Evolutionary conservation across 2,888 invertebrate genomes (phyloP).

Genomic region (Drosophila hamatofila): DNA sequence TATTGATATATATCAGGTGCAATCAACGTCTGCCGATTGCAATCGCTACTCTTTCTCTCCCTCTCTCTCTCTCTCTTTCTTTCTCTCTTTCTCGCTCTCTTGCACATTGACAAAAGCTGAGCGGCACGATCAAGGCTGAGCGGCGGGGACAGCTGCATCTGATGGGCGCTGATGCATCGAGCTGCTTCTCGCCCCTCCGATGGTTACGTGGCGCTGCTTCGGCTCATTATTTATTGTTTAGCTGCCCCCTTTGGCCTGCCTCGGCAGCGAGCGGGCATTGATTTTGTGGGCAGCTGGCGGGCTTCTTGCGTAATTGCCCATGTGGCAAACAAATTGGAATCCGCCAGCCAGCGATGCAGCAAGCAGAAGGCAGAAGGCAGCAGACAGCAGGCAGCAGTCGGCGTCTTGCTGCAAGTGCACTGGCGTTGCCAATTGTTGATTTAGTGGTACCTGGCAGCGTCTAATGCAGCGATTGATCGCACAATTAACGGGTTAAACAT

Average conservation of each 20-base stretch:
- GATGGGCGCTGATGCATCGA: conserved; percentile 60
- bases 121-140: conserved; percentile 69
- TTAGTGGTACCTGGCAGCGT: conserved; percentile 58
- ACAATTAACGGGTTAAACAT: conserved; percentile 72
- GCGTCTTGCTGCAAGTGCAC: conserved; percentile 34
- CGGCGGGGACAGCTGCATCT: conserved; percentile 23
- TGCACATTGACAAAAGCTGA: conserved; percentile 47
- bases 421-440: conserved; percentile 74
- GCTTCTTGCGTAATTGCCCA: conserved; percentile 58
- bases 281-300: conserved; percentile 45
- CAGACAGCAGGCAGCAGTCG: conserved; percentile 21
- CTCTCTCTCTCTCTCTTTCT: neutral
- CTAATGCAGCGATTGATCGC: conserved; percentile 69
- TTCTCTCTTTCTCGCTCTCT: neutral
- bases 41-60: conserved; percentile 30
- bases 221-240: conserved; percentile 65
- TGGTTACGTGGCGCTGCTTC: conserved; percentile 56
- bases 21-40: conserved; percentile 71
- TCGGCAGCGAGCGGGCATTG: conserved; percentile 15
- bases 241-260: neutral
- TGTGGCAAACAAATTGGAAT: conserved; percentile 65
- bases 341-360: conserved; percentile 30
- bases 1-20: conserved; percentile 71
- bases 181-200: conserved; percentile 48
- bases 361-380: conserved; percentile 16